Evolutionary conservation across 2,888 invertebrate species (phyloP).

Genomic region (Xanthorhoe spadicearia): DNA sequence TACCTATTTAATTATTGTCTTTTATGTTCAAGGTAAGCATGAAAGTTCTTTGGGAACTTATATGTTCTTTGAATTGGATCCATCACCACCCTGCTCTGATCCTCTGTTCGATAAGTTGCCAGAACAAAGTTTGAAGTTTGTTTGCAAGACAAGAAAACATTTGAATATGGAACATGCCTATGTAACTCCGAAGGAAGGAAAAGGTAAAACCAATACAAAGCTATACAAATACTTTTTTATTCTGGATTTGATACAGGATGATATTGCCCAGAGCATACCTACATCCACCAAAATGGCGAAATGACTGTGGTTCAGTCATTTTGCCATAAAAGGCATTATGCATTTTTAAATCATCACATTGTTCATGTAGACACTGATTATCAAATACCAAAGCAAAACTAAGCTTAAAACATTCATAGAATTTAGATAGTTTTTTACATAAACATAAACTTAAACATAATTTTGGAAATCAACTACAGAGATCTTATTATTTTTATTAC

Average conservation of each 20-base stretch:
- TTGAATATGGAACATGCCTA: slow-evolving; percentile 88
- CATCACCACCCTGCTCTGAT: slow-evolving; percentile 73
- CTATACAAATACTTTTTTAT: no score
- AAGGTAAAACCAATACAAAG: slow-evolving; percentile 46
- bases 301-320: no score
- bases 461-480: not conserved
- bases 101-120: slow-evolving; percentile 84
- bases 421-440: no score
- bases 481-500: not conserved
- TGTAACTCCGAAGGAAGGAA: slow-evolving; percentile 76
- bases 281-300: no score
- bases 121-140: slow-evolving; percentile 83
- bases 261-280: no score
- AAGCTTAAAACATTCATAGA: no score
- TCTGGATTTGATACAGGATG: no score
- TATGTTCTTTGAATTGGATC: slow-evolving; percentile 88
- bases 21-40: slow-evolving; percentile 81
- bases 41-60: slow-evolving; percentile 89
- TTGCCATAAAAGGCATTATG: no score
- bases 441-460: no score
- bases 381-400: not conserved
- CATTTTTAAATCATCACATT: no score
- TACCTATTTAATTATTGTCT: not conserved
- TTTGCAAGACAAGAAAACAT: slow-evolving; percentile 87
- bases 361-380: no score